A percentile compares a stretch with the other conserved stretches of the same genome.
These are phyloP conservation scores for Brachyhypopomus occidentalis DNA, from an alignment of 2,113 vertebrate species.

Conservation along the genomic window DNA sequence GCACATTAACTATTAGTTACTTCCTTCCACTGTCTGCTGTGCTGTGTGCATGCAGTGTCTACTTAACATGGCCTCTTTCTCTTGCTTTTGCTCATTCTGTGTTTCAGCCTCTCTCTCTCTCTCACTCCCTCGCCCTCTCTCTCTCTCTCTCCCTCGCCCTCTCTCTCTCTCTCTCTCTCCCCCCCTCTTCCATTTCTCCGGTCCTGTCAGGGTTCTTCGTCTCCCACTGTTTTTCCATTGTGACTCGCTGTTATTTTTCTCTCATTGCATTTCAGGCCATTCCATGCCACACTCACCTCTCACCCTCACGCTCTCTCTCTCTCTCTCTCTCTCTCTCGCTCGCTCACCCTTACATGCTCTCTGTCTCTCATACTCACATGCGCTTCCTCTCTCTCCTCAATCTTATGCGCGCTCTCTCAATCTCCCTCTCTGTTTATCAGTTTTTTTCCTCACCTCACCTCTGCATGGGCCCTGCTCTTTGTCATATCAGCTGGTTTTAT, in stretches of 20 bases:
- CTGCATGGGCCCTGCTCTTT: slow-evolving; percentile 10
- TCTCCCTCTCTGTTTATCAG: too few species aligned
- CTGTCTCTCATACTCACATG: too few species aligned
- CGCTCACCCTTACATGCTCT: neutral
- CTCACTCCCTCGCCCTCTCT: neutral
- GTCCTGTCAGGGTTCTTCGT: neutral
- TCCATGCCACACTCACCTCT: neutral
- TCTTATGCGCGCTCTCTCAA: neutral
- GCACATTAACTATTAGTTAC: neutral
- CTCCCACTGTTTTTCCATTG: slow-evolving; percentile 22
- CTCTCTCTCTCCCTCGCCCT: slow-evolving; percentile 13
- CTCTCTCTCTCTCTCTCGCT: neutral
- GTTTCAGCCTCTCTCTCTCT: slow-evolving; percentile 10
- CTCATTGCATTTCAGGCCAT: slow-evolving; percentile 2
- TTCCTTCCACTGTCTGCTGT: neutral
- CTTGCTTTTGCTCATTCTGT: slow-evolving; percentile 5
- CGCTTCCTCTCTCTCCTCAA: too few species aligned
- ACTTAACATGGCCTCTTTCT: neutral
- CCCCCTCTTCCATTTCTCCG: slow-evolving; percentile 9
- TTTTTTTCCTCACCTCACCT: too few species aligned
- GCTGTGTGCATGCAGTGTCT: neutral
- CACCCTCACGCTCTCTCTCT: neutral
- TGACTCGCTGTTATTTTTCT: slow-evolving; percentile 9
- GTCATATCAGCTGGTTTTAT: slow-evolving; percentile 24
- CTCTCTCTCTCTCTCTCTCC: neutral